Conservation (phyloP, 2,797 vertebrate species). For the Sebastes variabilis region DNA sequence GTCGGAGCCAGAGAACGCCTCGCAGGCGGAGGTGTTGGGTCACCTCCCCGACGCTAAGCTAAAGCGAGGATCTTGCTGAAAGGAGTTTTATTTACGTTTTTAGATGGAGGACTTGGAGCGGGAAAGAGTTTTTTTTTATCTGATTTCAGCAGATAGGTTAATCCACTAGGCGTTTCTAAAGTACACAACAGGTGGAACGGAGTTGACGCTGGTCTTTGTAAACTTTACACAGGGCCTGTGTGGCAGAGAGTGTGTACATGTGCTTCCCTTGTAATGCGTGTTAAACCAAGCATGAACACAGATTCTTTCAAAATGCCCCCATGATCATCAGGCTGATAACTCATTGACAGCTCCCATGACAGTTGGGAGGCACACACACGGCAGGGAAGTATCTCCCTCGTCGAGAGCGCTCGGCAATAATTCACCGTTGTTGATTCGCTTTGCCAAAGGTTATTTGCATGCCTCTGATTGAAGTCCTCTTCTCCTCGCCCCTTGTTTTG, state of each 20-base stretch:
- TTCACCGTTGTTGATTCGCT: conserved; percentile 41
- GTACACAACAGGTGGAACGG: conserved; percentile 76
- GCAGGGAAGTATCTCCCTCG: conserved; percentile 8
- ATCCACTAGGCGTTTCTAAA: conserved; percentile 71
- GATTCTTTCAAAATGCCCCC: conserved; percentile 60
- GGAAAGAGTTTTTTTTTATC: conserved; percentile 17
- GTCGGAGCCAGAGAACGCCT: conserved; percentile 57
- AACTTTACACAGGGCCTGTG: conserved; percentile 75
- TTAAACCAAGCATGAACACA: conserved; percentile 48
- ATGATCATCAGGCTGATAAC: conserved; percentile 69
- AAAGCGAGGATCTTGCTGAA: not conserved
- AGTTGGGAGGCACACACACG: conserved; percentile 19
- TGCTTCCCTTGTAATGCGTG: conserved; percentile 45
- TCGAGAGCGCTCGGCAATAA: conserved; percentile 24
- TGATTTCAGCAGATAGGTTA: conserved; percentile 61
- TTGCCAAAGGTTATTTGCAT: conserved; percentile 60
- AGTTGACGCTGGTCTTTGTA: conserved; percentile 73
- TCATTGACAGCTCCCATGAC: conserved; percentile 77
- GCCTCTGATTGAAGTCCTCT: conserved; percentile 45
- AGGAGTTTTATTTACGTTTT: conserved; percentile 37
- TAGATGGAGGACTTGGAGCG: conserved; percentile 30
- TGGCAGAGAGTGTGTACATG: not conserved
- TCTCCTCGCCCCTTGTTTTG: conserved; percentile 37
- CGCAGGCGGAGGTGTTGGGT: conserved; percentile 4
- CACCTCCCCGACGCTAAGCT: not conserved